phyloP scores from a whole-genome alignment of 1,140 invertebrate genomes.

The Polyergus mexicanus region DNA sequence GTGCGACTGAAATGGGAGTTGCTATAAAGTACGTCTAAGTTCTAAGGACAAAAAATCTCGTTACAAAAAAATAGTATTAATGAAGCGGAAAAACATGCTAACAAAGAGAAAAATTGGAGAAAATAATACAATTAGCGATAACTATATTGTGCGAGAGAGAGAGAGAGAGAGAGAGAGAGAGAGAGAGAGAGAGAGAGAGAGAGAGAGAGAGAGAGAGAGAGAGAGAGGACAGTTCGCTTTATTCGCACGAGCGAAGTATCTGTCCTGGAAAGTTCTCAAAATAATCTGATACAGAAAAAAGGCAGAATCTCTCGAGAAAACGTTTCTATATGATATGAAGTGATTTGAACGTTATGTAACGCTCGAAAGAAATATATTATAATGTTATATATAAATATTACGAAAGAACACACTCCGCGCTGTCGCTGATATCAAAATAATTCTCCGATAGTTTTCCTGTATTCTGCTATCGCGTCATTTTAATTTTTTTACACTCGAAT shows the following conservation, averaged over 20 bases:
- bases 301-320: background rate
- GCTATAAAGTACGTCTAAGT: slow-evolving; percentile 9
- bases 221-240: background rate
- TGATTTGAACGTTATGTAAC: background rate
- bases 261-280: background rate
- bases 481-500: background rate
- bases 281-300: background rate
- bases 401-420: background rate
- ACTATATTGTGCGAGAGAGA: background rate
- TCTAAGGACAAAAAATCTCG: slow-evolving; percentile 6
- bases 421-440: background rate
- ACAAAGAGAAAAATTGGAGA: slow-evolving; percentile 40
- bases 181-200: background rate
- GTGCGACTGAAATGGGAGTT: slow-evolving; percentile 17
- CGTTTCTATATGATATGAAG: slow-evolving; percentile 1
- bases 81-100: slow-evolving; percentile 36
- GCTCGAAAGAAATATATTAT: background rate
- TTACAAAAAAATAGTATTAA: slow-evolving; percentile 26
- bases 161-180: slow-evolving; percentile 5
- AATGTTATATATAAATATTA: slow-evolving; percentile 12
- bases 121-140: slow-evolving; percentile 8
- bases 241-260: background rate
- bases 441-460: background rate
- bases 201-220: background rate
- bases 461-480: background rate